Base-by-base conservation (phyloP, 2,888 invertebrate genomes). In the Lepidonotus clava region DNA sequence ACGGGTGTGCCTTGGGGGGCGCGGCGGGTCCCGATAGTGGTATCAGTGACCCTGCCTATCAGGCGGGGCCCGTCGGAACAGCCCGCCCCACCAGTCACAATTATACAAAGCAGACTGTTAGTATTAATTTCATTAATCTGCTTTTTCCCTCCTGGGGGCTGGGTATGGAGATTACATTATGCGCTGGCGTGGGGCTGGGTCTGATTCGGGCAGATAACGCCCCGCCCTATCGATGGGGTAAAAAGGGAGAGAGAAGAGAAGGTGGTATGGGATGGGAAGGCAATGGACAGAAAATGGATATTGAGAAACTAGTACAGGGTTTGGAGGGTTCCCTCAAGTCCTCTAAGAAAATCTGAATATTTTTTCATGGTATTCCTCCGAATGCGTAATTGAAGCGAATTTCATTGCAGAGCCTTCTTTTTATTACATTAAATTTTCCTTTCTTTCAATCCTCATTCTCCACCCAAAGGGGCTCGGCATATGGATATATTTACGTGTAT, bases 81-180 rank as follows among this genome's bases (percentile, higher is more conserved):
- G n/a, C n/a, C 76, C 38, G 76, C 76, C n/a, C 76, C 40, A 40
- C 76, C 76, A 76, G 76, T 76, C 76, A 38, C 38, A 76, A 76
- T 76, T 76, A 76, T 40, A 76, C 76, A 76, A 76, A 76, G 76
- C 76, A 76, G 76, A 76, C 76, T 36, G 76, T 76, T 76, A 76
- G 76, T 76, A 76, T 76, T 76, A 76, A 76, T 76, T 76, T 76
- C 76, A 76, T 76, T 76, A 76, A 76, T 76, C 76, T 76, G 76
- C 76, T 32, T 76, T 76, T 36, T 76, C 14, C 38, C 76, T 76
- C 76, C 4, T 34, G 76, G 76, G 76, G 36, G 36, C 38, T 34
- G 76, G 18, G 61, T 40, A 76, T 76, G 76, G 40, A 76, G 76
- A 76, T 76, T 76, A 38, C 76, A 40, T 76, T 76, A 76, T 36